Evolutionary conservation across 1,140 invertebrate species (phyloP).

Genomic region (Aphelinus certus): DNA sequence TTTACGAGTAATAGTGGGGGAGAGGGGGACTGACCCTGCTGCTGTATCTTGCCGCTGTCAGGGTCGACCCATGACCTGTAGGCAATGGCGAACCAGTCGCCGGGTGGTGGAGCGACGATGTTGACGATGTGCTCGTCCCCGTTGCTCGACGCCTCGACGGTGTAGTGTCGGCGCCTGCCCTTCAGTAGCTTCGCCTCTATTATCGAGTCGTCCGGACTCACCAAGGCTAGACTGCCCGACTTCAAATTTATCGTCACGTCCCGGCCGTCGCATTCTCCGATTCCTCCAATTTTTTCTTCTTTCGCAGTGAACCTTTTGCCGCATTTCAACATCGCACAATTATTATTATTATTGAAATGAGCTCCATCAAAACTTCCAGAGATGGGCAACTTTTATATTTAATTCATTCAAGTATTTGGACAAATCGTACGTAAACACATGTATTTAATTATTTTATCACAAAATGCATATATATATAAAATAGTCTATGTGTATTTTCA

Average conservation of each 20-base stretch:
- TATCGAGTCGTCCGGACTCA: conserved; percentile 78
- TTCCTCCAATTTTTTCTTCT: conserved; percentile 58
- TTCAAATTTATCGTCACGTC: conserved; percentile 74
- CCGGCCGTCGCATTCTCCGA: conserved; percentile 66
- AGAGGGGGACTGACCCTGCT: conserved; percentile 69
- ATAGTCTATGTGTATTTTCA: too few relatives aligned
- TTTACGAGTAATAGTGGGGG: too few relatives aligned
- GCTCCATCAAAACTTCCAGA: too few relatives aligned
- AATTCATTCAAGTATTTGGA: too few relatives aligned
- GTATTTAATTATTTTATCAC: too few relatives aligned
- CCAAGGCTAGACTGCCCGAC: conserved; percentile 79
- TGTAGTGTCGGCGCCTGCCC: conserved; percentile 59
- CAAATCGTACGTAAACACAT: too few relatives aligned
- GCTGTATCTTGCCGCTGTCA: conserved; percentile 73
- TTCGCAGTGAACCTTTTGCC: conserved; percentile 55
- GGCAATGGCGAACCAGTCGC: conserved; percentile 82
- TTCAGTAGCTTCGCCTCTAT: conserved; percentile 73
- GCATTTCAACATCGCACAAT: too few relatives aligned
- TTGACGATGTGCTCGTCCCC: conserved; percentile 65
- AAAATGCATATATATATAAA: too few relatives aligned
- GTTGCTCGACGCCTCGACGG: conserved; percentile 64
- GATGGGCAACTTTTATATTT: too few relatives aligned
- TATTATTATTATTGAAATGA: too few relatives aligned
- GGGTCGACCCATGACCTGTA: conserved; percentile 81
- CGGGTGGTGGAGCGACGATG: conserved; percentile 73